Evolutionary conservation across 2,113 vertebrate species (phyloP).

Genomic region (Chrysochloris asiatica): DNA sequence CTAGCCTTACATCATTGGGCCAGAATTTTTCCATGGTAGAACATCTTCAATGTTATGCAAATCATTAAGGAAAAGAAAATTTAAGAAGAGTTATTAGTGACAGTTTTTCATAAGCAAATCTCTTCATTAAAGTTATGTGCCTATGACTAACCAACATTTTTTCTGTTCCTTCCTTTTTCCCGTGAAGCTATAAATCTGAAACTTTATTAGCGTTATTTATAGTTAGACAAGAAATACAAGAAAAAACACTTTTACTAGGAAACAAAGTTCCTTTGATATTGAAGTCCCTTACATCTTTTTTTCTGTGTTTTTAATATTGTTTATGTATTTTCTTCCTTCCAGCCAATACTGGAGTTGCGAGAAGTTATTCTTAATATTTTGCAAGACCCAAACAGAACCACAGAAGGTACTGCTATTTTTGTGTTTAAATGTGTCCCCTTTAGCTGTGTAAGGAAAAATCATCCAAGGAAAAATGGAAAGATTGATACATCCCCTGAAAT

Average conservation of each 20-base stretch:
- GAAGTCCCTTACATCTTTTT: constrained; percentile 30
- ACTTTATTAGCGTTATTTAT: constrained; percentile 30
- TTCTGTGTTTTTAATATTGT: constrained; percentile 6
- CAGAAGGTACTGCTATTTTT: constrained; percentile 76
- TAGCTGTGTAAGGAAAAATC: neutral
- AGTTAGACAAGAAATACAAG: constrained; percentile 10
- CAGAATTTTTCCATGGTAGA: neutral
- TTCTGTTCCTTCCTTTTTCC: constrained; percentile 44
- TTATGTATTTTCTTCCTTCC: constrained; percentile 41
- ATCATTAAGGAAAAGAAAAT: constrained; percentile 28
- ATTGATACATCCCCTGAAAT: neutral
- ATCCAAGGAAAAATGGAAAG: neutral
- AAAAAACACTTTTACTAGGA: constrained; percentile 17
- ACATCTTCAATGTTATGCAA: neutral
- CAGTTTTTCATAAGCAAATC: neutral
- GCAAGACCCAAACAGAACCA: constrained; percentile 61
- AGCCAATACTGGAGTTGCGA: constrained; percentile 83
- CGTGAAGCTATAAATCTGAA: constrained; percentile 6
- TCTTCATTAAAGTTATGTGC: constrained; percentile 17
- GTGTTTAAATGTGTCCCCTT: constrained; percentile 13
- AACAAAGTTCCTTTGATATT: constrained; percentile 28
- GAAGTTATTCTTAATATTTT: constrained; percentile 76
- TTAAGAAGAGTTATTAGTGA: constrained; percentile 19
- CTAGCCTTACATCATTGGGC: neutral
- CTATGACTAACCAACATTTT: neutral